phyloP scores from a whole-genome alignment of 2,888 invertebrate species.

The Drosophila planitibia region DNA sequence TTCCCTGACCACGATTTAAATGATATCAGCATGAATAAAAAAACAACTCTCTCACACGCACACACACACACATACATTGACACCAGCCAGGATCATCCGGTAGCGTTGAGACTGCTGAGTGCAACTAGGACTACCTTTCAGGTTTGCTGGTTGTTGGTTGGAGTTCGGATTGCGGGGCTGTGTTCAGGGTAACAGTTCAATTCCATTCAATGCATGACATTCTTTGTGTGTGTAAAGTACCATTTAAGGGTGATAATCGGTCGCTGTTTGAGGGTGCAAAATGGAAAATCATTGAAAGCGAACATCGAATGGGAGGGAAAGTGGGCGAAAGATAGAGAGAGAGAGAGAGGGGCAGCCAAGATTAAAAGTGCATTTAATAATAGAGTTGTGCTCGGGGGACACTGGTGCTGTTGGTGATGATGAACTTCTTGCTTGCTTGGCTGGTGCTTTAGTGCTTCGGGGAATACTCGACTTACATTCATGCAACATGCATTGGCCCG shows the following conservation, averaged over 20 bases:
- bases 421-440: slow-evolving; percentile 17
- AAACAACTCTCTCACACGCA: slow-evolving; percentile 32
- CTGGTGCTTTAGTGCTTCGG: slow-evolving; percentile 62
- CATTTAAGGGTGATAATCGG: slow-evolving; percentile 85
- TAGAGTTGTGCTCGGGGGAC: slow-evolving; percentile 55
- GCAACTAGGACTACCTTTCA: slow-evolving; percentile 40
- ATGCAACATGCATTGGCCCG: slow-evolving; percentile 51
- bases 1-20: slow-evolving; percentile 47
- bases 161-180: slow-evolving; percentile 2
- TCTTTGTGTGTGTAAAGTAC: slow-evolving; percentile 83
- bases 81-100: slow-evolving; percentile 20
- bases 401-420: slow-evolving; percentile 22
- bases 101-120: slow-evolving; percentile 26
- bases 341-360: slow-evolving; percentile 54
- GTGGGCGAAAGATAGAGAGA: not conserved
- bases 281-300: slow-evolving; percentile 82
- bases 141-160: slow-evolving; percentile 14
- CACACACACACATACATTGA: slow-evolving; percentile 13
- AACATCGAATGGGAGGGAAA: slow-evolving; percentile 25
- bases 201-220: slow-evolving; percentile 77
- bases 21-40: slow-evolving; percentile 60
- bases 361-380: slow-evolving; percentile 85
- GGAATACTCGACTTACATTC: slow-evolving; percentile 66
- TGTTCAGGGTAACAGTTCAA: slow-evolving; percentile 63
- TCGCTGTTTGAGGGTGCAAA: slow-evolving; percentile 84